Percentiles rank a stretch among this genome's conserved stretches.
These are phyloP conservation scores for Corythornis madagascariensis DNA, from an alignment of 2,113 vertebrate species.

Conservation along the genomic window DNA sequence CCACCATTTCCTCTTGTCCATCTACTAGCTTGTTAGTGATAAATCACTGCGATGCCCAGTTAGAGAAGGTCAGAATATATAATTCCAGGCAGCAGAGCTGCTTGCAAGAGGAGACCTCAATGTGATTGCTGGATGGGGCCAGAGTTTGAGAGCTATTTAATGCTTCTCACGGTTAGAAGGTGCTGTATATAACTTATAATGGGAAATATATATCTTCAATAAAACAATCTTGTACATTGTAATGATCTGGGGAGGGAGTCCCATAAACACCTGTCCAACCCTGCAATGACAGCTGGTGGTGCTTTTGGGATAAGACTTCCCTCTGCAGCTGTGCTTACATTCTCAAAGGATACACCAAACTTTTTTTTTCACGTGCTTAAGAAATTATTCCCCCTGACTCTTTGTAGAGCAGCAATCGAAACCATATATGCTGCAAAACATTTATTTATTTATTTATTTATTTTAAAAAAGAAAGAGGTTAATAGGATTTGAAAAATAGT, in stretches of 20 bases:
- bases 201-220: conserved; percentile 40
- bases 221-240: conserved; percentile 35
- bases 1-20: not conserved
- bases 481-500: conserved; percentile 23
- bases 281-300: conserved; percentile 63
- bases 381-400: conserved; percentile 44
- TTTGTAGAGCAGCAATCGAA: conserved; percentile 46
- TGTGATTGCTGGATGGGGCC: not conserved
- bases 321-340: conserved; percentile 72
- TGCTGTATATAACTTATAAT: not conserved
- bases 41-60: not conserved
- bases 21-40: not conserved
- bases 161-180: not conserved
- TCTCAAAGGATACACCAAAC: not conserved
- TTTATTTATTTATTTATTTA: conserved; percentile 41
- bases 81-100: not conserved
- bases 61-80: not conserved
- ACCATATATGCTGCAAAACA: conserved; percentile 12
- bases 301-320: conserved; percentile 36
- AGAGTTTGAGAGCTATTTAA: not conserved
- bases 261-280: conserved; percentile 72
- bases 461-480: not conserved
- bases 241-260: conserved; percentile 32
- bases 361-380: conserved; percentile 55
- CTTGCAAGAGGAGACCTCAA: rapidly evolving